Evolutionary conservation across 2,888 invertebrate genomes (phyloP).

Genomic region (Galeruca laticollis): DNA sequence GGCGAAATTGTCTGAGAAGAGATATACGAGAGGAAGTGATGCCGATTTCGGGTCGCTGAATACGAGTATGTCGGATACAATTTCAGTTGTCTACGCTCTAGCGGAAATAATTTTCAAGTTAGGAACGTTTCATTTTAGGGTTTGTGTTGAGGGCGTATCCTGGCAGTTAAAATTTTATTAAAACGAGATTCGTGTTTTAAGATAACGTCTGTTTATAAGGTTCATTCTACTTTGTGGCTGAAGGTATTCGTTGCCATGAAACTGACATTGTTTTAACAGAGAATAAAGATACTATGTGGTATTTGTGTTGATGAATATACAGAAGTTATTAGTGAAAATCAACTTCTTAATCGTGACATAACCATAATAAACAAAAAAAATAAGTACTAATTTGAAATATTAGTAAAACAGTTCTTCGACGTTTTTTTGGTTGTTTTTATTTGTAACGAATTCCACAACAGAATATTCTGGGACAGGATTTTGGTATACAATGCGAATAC

Average conservation of each 20-base stretch:
- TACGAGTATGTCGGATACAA: conserved; percentile 18
- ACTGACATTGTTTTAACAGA: neutral
- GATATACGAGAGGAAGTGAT: conserved; percentile 19
- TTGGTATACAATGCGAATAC: too few species aligned
- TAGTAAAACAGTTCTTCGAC: too few species aligned
- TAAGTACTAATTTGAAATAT: too few species aligned
- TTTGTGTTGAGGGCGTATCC: conserved; percentile 1
- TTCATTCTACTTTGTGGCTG: neutral
- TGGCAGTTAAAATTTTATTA: neutral
- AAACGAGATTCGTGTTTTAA: neutral
- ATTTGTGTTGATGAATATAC: too few species aligned
- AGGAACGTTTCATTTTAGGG: neutral
- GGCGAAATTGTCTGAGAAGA: conserved; percentile 5
- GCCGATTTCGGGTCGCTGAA: conserved; percentile 22
- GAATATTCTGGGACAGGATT: too few species aligned
- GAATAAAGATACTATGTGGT: too few species aligned
- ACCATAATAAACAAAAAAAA: too few species aligned
- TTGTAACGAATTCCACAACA: too few species aligned
- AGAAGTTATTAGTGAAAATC: too few species aligned
- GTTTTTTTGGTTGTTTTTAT: too few species aligned
- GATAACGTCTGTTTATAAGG: neutral
- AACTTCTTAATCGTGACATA: too few species aligned
- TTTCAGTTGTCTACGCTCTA: conserved; percentile 16
- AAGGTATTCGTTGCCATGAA: neutral
- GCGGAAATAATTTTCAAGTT: conserved; percentile 12